Base-by-base conservation (phyloP, 2,888 invertebrate genomes). In the Bursaphelenchus okinawaensis region DNA sequence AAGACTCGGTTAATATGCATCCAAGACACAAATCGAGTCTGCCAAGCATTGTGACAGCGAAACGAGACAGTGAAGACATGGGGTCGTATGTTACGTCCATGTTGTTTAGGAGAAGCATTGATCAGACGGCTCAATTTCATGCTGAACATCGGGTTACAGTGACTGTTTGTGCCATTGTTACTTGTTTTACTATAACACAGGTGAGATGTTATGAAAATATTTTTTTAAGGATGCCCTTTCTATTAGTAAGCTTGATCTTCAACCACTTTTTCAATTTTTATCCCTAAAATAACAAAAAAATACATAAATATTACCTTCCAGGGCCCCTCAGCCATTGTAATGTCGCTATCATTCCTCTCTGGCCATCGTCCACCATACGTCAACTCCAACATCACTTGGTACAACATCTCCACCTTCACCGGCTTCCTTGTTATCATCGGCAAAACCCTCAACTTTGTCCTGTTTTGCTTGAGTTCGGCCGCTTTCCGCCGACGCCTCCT, bases 121-220 rank as follows among this genome's bases (percentile, higher is more conserved):
- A 68, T 52, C 69, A 68, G 68, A 70, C 66, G 12, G 52, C 56
- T 6, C 77, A 78, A 52, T 67, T 72, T 16, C 72, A 74, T 52
- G 76, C 77, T 20, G 79, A 79, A 63, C 77, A 78, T 63, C 76
- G 76, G 56, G 76, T 79, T 16, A 78, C 79, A n/a, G 75, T 78
- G n/a, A 76, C 77, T 3, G 76, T 79, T 16, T 72, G 72, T 19
- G 74, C 75, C 20, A 79, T 79, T 61, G 79, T 79, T 16, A 76
- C 78, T 8, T 75, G 76, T 51, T 79, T 79, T 64, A 79, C 77
- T 0, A 74, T 79, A 9, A 79, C 79, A 7, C 79, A 78, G 68
- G 75, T 68, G 27, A 20, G 62, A 22, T 62, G 8, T 4, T n/a
- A n/a, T n/a, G n/a, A n/a, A n/a, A n/a, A n/a, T n/a, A n/a, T n/a